Conservation (phyloP, 2,888 invertebrate genomes). For the Caenorhabditis wallacei region DNA sequence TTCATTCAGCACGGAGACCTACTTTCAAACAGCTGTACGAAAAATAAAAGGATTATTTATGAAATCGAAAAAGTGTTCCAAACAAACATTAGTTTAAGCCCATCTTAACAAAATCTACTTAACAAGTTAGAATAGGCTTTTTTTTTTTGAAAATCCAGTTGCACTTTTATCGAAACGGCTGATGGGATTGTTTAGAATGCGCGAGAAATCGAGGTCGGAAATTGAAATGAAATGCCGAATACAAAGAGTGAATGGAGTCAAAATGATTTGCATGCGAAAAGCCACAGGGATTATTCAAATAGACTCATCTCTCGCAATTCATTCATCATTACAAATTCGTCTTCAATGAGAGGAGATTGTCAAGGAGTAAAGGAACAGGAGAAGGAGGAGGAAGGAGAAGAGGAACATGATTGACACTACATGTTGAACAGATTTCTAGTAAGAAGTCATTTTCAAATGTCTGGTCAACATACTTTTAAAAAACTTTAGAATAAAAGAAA, state of each 20-base stretch:
- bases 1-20: not conserved
- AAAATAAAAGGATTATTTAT: slow-evolving; percentile 2
- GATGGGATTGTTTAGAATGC: not conserved
- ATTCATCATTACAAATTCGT: slow-evolving; percentile 43
- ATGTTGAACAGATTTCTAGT: not conserved
- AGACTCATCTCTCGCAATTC: slow-evolving; percentile 36
- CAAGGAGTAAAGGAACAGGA: slow-evolving; percentile 7
- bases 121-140: slow-evolving; percentile 12
- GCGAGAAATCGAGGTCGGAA: slow-evolving; percentile 33
- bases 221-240: slow-evolving; percentile 39
- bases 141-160: slow-evolving; percentile 13
- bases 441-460: not conserved
- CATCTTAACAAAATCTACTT: slow-evolving; percentile 16
- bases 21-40: not conserved
- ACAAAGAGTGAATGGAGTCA: slow-evolving; percentile 39
- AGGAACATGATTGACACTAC: slow-evolving; percentile 17
- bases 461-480: not conserved
- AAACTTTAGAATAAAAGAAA: slow-evolving; percentile 4
- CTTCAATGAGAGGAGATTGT: slow-evolving; percentile 15
- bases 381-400: not conserved
- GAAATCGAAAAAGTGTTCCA: slow-evolving; percentile 5
- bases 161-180: not conserved
- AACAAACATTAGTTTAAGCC: slow-evolving; percentile 10
- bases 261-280: slow-evolving; percentile 56
- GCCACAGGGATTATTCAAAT: slow-evolving; percentile 51